These are phyloP conservation scores for Enteromius treurensis DNA, from an alignment of 2,797 vertebrate genomes.

Conservation along the genomic window DNA sequence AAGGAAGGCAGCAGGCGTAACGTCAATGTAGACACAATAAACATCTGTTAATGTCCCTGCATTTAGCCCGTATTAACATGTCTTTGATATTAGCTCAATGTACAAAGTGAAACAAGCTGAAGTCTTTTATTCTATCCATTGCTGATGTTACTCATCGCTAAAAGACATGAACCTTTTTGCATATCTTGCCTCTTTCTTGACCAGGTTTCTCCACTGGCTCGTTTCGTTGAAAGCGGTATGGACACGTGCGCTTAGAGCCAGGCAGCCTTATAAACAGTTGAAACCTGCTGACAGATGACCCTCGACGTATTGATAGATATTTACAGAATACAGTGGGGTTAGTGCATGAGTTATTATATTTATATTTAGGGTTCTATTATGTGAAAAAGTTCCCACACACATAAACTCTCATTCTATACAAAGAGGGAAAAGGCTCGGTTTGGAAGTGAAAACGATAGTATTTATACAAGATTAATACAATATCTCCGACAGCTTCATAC, in stretches of 20 bases:
- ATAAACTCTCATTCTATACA: conserved; percentile 49
- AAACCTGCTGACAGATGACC: conserved; percentile 20
- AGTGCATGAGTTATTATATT: conserved; percentile 26
- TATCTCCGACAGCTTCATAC: conserved; percentile 53
- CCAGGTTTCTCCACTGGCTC: conserved; percentile 1
- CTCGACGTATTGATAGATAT: conserved; percentile 19
- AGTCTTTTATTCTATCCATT: conserved; percentile 22
- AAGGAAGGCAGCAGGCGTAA: conserved; percentile 20
- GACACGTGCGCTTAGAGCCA: neutral
- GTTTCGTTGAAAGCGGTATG: neutral
- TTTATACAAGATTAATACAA: conserved; percentile 56
- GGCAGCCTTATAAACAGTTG: neutral
- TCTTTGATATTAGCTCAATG: conserved; percentile 47
- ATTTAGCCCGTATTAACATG: conserved; percentile 28
- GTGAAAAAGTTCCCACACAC: conserved; percentile 40
- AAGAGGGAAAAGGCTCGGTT: conserved; percentile 43
- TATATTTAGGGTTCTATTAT: conserved; percentile 36
- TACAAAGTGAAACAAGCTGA: conserved; percentile 39
- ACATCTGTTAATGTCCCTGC: conserved; percentile 33
- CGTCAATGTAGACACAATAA: conserved; percentile 31
- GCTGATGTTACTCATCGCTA: conserved; percentile 56
- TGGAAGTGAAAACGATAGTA: conserved; percentile 50
- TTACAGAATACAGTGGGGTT: conserved; percentile 47
- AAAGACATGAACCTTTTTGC: conserved; percentile 49
- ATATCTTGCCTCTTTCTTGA: conserved; percentile 40